These are phyloP conservation scores for Galbula dea DNA, from an alignment of 2,113 vertebrate species.

Conservation along the genomic window DNA sequence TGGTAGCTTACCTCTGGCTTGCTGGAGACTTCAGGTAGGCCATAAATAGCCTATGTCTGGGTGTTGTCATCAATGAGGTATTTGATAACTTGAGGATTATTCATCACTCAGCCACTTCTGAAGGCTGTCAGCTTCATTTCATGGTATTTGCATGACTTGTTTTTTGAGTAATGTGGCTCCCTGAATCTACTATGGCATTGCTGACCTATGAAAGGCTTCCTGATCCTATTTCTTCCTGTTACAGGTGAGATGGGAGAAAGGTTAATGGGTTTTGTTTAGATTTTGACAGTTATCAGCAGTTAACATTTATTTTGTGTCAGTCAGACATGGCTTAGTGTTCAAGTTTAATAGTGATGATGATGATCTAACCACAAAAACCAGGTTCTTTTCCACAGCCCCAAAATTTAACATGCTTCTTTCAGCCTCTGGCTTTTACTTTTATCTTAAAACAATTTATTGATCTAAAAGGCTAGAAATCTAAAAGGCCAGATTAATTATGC, in stretches of 20 bases:
- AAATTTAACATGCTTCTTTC: not conserved
- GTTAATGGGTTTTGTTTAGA: not conserved
- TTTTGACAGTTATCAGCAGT: not conserved
- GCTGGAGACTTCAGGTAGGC: not conserved
- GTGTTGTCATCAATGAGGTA: not conserved
- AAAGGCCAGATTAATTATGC: not conserved
- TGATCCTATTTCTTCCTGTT: not conserved
- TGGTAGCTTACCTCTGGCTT: not conserved
- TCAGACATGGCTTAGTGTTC: not conserved
- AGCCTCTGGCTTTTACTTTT: rapidly evolving
- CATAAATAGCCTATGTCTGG: not conserved
- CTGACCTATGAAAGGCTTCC: not conserved
- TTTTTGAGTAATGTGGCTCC: not conserved
- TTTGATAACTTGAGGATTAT: not conserved
- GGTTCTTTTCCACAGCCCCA: not conserved
- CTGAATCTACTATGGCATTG: not conserved
- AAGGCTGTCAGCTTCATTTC: not conserved
- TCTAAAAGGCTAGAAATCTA: not conserved
- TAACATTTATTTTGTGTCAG: not conserved
- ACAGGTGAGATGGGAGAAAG: not conserved
- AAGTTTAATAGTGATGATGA: not conserved
- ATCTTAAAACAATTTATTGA: not conserved
- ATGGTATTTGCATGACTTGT: not conserved
- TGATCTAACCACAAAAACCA: not conserved
- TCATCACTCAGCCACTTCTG: not conserved